These are phyloP conservation scores for Geotria australis DNA, from an alignment of 2,797 vertebrate species.

Conservation along the genomic window DNA sequence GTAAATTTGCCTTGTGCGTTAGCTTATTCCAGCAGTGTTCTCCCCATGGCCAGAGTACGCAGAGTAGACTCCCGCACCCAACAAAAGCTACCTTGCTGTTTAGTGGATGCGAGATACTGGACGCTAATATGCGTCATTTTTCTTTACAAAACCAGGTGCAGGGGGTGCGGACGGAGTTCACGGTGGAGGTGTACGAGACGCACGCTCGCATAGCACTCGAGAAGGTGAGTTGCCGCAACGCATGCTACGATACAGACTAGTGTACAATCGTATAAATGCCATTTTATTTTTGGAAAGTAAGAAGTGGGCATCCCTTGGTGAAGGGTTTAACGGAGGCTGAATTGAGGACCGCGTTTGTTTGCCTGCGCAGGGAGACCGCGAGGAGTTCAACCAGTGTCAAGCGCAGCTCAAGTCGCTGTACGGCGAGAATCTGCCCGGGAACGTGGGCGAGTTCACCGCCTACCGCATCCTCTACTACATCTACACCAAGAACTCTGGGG, in stretches of 20 bases:
- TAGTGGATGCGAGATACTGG: too few species aligned
- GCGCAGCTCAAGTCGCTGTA: slow-evolving; percentile 64
- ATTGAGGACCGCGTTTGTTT: background rate
- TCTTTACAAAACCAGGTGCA: slow-evolving; percentile 27
- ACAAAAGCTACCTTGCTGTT: background rate
- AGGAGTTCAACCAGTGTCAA: slow-evolving; percentile 85
- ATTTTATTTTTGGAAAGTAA: too few species aligned
- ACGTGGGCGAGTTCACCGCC: slow-evolving; percentile 62
- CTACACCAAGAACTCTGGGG: slow-evolving; percentile 63
- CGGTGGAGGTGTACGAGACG: slow-evolving; percentile 70
- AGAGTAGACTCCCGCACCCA: too few species aligned
- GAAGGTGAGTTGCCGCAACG: slow-evolving; percentile 19
- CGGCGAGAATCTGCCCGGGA: slow-evolving; percentile 36
- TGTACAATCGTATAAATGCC: too few species aligned
- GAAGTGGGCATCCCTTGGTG: too few species aligned
- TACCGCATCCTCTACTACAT: slow-evolving; percentile 67
- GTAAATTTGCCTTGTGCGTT: background rate
- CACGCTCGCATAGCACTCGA: slow-evolving; percentile 67
- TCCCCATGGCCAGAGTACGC: too few species aligned
- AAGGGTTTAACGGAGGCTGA: too few species aligned
- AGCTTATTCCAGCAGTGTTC: too few species aligned
- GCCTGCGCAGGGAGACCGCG: slow-evolving; percentile 39
- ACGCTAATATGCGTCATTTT: background rate
- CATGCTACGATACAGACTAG: too few species aligned
- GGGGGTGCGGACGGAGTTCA: slow-evolving; percentile 60